Base-by-base conservation (phyloP, 2,797 vertebrate genomes). In the Myripristis murdjan region DNA sequence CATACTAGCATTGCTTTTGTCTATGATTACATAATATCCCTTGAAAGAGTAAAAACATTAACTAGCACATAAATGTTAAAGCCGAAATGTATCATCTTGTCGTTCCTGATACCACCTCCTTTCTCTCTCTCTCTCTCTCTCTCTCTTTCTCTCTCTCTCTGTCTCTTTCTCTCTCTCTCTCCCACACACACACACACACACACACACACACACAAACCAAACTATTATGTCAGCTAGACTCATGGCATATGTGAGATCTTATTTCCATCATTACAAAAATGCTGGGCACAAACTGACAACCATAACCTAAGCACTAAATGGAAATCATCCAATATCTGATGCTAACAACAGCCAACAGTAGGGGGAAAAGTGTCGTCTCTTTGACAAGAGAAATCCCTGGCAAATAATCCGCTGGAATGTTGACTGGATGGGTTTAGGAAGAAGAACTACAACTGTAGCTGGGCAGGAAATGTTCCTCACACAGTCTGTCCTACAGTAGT, bases 291-390 rank as follows among this genome's bases (percentile, higher is more conserved):
- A 92, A 92, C 91, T 93, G 94, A 94, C 94, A 95, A 93, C 90
- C 93, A 93, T 89, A 93, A 92, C 92, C 92, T 92, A 87, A 93
- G 90, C 90, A 91, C 92, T 93, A 95, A 95, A 95, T 94, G 91
- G 93, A 94, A 95, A 93, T 93, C 92, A 91, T 88, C 85, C 93
- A 89, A 90, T 94, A 95, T 94, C 93, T 93, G 93, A 93, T 94
- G 90, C 87, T 87, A 93, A 93, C 93, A 92, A 93, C 93, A 94
- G 91, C 86, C 92, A 88, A 89, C 91, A 90, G 82, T 89, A 79
- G 76, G 71, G 79, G 70, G 86, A 69, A 86, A 87, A 86, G 89
- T 90, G 91, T 93, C 79, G 89, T 90, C 90, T 88, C 85, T 91
- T 86, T 94, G 92, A 93, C 89, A 91, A 85, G 90, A 89, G 87